A percentile compares a stretch with the other conserved stretches of the same genome.
Conservation (phyloP, 64 coral and sea anemone genomes). For the Anthopleura sola region DNA sequence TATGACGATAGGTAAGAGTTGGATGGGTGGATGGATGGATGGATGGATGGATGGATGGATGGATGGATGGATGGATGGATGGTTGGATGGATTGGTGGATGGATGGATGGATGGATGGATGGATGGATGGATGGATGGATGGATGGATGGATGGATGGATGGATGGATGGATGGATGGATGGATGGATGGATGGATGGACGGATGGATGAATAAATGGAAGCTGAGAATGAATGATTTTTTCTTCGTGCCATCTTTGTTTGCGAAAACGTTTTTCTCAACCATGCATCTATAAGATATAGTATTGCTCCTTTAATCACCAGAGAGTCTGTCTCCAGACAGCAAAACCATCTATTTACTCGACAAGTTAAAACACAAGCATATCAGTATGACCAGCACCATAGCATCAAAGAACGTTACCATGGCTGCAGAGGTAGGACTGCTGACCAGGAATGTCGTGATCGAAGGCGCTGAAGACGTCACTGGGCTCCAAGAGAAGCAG, state of each 20-base stretch:
- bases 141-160: background rate
- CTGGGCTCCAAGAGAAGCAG: constrained; percentile 32
- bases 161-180: background rate
- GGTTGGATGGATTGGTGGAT: background rate
- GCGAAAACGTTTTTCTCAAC: no score
- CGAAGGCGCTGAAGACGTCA: constrained; percentile 51
- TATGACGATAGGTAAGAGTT: constrained; percentile 43
- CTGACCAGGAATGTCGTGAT: constrained; percentile 82
- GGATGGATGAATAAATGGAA: no score
- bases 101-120: background rate
- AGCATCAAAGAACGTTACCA: constrained; percentile 30
- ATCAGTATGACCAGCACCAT: constrained; percentile 8
- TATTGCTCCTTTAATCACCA: background rate
- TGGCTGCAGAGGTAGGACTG: constrained; percentile 73
- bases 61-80: background rate
- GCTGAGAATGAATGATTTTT: no score
- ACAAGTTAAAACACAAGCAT: constrained; percentile 57
- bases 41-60: background rate
- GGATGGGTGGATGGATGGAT: background rate
- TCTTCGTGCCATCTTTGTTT: no score
- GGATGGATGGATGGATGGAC: background rate
- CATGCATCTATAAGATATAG: no score
- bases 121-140: background rate
- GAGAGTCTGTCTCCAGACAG: constrained; percentile 17
- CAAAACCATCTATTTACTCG: constrained; percentile 38